These are phyloP conservation scores for Hydroisotoma schaefferi DNA, from an alignment of 2,888 invertebrate genomes.

Conservation along the genomic window DNA sequence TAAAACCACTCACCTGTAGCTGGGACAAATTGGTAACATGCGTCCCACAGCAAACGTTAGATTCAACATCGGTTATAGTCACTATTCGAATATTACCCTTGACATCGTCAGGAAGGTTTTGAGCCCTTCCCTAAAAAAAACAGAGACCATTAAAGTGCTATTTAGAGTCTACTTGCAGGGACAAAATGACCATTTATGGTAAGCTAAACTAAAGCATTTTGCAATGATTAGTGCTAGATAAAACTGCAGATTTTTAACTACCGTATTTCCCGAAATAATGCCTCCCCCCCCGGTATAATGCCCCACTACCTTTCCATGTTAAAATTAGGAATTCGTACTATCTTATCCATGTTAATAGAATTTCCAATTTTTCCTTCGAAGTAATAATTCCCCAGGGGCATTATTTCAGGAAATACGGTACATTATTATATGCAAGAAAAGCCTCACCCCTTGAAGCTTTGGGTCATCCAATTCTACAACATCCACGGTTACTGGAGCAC, in stretches of 20 bases:
- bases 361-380: too few species aligned
- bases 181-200: too few species aligned
- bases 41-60: constrained; percentile 84
- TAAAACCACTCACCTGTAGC: constrained; percentile 56
- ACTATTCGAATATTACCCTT: constrained; percentile 72
- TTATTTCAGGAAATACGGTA: too few species aligned
- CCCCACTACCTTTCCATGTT: too few species aligned
- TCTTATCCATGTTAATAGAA: too few species aligned
- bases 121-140: constrained; percentile 59
- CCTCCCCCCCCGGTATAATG: too few species aligned
- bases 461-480: constrained; percentile 63
- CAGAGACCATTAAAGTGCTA: not conserved
- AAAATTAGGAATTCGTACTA: too few species aligned
- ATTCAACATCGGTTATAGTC: constrained; percentile 70
- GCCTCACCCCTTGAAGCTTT: constrained; percentile 54
- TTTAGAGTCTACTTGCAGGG: not conserved
- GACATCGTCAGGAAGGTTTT: constrained; percentile 71
- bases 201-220: not conserved
- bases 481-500: constrained; percentile 62
- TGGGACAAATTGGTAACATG: constrained; percentile 71
- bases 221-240: too few species aligned
- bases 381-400: too few species aligned
- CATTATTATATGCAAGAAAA: not conserved
- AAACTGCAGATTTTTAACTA: too few species aligned
- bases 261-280: too few species aligned